Conservation (phyloP, 2,113 vertebrate genomes). For the human (Homo sapiens) region GRCh38 chr2:97815001-97815500, state of each 20-base stretch:
- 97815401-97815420: background rate
- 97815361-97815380: background rate
- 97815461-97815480: conserved; percentile 13
- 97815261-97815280: conserved; percentile 98
- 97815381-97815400: background rate
- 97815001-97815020: conserved; percentile 47
- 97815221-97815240: conserved; percentile 99
- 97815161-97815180: conserved; percentile 1
- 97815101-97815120: background rate
- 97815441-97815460: conserved; percentile 3
- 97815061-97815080: background rate
- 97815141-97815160: conserved; percentile 34
- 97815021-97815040: conserved; percentile 44
- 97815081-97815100: background rate
- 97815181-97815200: conserved; percentile 88
- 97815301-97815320: conserved; percentile 91
- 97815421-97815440: background rate
- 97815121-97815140: background rate
- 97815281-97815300: conserved; percentile 93
- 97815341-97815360: background rate
- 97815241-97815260: conserved; percentile 99
- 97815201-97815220: conserved; percentile 98
- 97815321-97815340: conserved; percentile 10
- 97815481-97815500: background rate
- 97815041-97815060: background rate